phyloP scores from a whole-genome alignment of 2,888 invertebrate species.

The Cheilosia grossa region DNA sequence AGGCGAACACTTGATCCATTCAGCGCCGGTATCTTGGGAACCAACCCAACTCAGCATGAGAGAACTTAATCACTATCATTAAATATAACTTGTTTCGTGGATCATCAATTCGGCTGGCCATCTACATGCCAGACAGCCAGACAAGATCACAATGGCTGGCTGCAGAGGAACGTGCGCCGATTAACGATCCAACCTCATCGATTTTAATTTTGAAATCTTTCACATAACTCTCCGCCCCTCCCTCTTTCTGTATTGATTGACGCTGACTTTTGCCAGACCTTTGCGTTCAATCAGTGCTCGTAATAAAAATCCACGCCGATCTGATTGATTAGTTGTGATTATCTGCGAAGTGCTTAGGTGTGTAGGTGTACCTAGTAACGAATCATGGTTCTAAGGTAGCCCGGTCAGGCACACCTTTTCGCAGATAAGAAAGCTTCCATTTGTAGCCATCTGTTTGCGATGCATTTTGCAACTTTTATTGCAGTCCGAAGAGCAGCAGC shows the following conservation, averaged over 20 bases:
- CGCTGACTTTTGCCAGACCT: conserved; percentile 24
- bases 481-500: conserved; percentile 7
- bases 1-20: conserved; percentile 54
- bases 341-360: neutral
- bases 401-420: conserved; percentile 16
- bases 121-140: conserved; percentile 44
- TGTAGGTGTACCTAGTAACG: neutral
- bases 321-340: conserved; percentile 6
- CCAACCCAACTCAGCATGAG: conserved; percentile 36
- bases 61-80: conserved; percentile 58
- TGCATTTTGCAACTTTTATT: conserved; percentile 4
- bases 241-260: neutral
- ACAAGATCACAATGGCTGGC: neutral
- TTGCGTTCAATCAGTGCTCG: conserved; percentile 1
- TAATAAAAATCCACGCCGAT: conserved; percentile 3
- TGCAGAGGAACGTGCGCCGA: conserved; percentile 10
- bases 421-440: neutral
- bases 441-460: neutral
- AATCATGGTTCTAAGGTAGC: conserved; percentile 10
- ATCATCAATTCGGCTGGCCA: conserved; percentile 57
- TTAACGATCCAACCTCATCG: conserved; percentile 36
- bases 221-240: neutral
- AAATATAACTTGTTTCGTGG: conserved; percentile 64
- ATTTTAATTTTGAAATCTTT: conserved; percentile 39
- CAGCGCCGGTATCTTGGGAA: conserved; percentile 41